Base-by-base conservation (phyloP, 1,140 invertebrate species). In the Drosophila parabipectinata region DNA sequence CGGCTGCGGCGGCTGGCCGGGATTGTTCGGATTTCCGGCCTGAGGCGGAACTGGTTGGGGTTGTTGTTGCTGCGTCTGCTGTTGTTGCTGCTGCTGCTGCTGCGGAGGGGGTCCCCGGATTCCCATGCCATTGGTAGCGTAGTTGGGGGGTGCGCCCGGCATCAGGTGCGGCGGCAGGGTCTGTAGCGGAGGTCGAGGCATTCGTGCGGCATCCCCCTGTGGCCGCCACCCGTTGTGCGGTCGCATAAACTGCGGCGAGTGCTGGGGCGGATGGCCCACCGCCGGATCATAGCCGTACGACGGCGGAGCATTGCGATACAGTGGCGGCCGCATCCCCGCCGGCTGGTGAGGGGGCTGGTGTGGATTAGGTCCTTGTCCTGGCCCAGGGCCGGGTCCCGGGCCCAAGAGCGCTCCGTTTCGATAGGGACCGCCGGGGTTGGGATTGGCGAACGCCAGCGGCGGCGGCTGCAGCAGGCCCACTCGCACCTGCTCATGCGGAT, bases 121-220 rank as follows among this genome's bases (percentile, higher is more conserved):
- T n/a, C 87, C 83, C 60, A 90, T 78, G 52, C 85, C 84, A 37
- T 90, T 91, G 45, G 72, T 60, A 6, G 41, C 41, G n/a, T 77
- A 83, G 50, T 79, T 69, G 14, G 75, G 72, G 21, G 77, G 51
- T n/a, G 77, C 82, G 3, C 71, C 56, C 5, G 61, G 59, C 83
- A 91, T 85, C 67, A 83, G 55, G 45, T 91, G 90, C 9, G 64
- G 78, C 1, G 87, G 79, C 74, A 91, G 18, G 2, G 76, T 52
- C 69, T 90, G 84, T 10, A 91, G 48, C 4, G 85, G 77, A 3
- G 90, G 90, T 3, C 90, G 75, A 39, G 78, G 88, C 79, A 91
- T 88, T 15, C 90, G 88, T 7, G 77, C 59, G 8, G 59, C 68
- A 24, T 76, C 83, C 0, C 71, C 66, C 60, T 88, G 83, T 21